phyloP scores from a whole-genome alignment of 2,888 invertebrate genomes.

The Calameuta pallipes region DNA sequence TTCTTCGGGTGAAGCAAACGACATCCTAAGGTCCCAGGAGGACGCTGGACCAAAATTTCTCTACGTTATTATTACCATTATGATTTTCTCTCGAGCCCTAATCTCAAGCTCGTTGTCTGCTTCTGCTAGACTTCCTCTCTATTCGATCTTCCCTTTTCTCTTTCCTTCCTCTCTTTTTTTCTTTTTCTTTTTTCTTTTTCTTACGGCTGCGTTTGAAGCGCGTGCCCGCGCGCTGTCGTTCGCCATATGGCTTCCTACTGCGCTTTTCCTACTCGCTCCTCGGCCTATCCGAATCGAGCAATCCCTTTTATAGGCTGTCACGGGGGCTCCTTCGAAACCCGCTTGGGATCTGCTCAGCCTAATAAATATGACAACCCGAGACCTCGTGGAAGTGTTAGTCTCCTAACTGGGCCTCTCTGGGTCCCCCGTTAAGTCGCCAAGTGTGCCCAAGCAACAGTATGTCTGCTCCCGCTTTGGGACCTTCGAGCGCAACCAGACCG shows the following conservation, averaged over 20 bases:
- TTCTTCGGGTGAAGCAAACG: not conserved
- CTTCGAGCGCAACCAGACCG: slow-evolving; percentile 7
- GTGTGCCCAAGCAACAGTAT: not conserved
- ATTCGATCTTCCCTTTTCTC: slow-evolving; percentile 20
- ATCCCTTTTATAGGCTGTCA: not conserved
- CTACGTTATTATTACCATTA: not conserved
- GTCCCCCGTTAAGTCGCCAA: not conserved
- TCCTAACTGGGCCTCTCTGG: slow-evolving; percentile 26
- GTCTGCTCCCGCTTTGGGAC: not conserved
- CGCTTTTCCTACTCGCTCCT: not conserved
- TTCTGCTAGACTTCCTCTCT: not conserved
- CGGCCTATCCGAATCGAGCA: not conserved
- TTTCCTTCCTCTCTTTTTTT: not conserved
- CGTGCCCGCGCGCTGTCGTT: slow-evolving; percentile 39
- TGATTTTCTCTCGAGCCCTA: not conserved
- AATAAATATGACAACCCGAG: slow-evolving; percentile 48
- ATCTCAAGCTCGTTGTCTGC: not conserved
- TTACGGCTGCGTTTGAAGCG: slow-evolving; percentile 33
- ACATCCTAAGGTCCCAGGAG: not conserved
- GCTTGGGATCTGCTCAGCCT: slow-evolving; percentile 23
- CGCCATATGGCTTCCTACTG: slow-evolving; percentile 46
- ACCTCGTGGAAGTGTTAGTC: slow-evolving; percentile 38
- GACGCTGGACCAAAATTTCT: not conserved
- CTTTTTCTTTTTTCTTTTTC: slow-evolving; percentile 18
- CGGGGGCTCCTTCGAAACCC: not conserved